These are phyloP conservation scores for Epirrita christyi DNA, from an alignment of 2,888 invertebrate genomes.

Conservation along the genomic window DNA sequence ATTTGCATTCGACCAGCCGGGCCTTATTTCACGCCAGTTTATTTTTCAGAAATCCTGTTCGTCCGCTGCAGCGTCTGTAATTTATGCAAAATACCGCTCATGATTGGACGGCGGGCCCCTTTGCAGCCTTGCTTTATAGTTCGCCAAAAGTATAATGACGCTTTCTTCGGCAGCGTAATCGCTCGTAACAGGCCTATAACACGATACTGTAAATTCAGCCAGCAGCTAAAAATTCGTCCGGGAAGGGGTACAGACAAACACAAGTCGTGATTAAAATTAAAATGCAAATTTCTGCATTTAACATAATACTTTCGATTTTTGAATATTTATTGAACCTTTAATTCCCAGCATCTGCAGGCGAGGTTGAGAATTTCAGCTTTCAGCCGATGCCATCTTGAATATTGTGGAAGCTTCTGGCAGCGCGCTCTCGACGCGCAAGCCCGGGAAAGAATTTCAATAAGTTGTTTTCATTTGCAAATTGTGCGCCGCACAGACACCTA, in stretches of 20 bases:
- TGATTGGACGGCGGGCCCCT: constrained; percentile 68
- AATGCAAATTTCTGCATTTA: background rate
- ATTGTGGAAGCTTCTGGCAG: constrained; percentile 56
- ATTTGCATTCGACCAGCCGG: constrained; percentile 72
- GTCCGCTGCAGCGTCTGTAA: constrained; percentile 66
- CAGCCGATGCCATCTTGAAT: constrained; percentile 61
- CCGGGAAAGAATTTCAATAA: constrained; percentile 82
- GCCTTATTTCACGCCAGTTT: constrained; percentile 73
- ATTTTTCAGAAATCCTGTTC: constrained; percentile 75
- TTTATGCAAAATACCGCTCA: constrained; percentile 78
- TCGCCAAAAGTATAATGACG: constrained; percentile 46
- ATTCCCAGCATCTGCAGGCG: constrained; percentile 20
- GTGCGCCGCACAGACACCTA: constrained; percentile 78
- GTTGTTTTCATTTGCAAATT: constrained; percentile 85
- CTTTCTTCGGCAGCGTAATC: constrained; percentile 38
- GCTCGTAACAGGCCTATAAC: constrained; percentile 12
- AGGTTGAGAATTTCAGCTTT: constrained; percentile 48
- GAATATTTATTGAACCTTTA: constrained; percentile 29
- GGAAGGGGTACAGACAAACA: background rate
- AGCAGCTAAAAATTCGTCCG: constrained; percentile 4
- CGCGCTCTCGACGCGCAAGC: constrained; percentile 57
- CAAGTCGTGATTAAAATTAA: background rate
- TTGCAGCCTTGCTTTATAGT: constrained; percentile 57
- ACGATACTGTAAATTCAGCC: constrained; percentile 8
- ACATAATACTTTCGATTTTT: constrained; percentile 11